Conservation (phyloP, 2,797 vertebrate genomes). For the Hoplostethus mediterraneus region DNA sequence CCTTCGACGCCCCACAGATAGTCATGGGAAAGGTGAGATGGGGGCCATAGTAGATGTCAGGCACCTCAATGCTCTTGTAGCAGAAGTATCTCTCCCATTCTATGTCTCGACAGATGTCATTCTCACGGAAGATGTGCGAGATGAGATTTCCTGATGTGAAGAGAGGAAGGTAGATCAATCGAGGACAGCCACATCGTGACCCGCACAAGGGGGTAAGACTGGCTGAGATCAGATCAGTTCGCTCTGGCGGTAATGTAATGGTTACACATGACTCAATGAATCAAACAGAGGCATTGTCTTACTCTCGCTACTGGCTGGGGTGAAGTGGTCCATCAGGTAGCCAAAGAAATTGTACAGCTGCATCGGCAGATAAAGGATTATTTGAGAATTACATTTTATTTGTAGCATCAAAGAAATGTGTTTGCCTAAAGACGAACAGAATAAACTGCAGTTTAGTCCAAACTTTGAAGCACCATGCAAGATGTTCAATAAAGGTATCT, state of each 20-base stretch:
- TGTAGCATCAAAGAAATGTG: too few relatives aligned
- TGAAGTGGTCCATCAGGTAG: conserved; percentile 93
- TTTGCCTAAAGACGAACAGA: too few relatives aligned
- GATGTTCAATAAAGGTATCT: too few relatives aligned
- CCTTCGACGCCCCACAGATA: conserved; percentile 85
- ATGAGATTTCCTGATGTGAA: conserved; percentile 88
- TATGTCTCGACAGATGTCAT: conserved; percentile 79
- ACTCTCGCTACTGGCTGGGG: conserved; percentile 89
- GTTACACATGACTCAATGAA: background rate
- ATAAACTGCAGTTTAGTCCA: background rate
- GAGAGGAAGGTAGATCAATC: background rate
- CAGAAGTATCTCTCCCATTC: conserved; percentile 86
- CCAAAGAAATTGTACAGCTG: conserved; percentile 94
- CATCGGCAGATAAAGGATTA: conserved; percentile 4
- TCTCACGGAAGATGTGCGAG: conserved; percentile 88
- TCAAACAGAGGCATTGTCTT: conserved; percentile 67
- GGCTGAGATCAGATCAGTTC: background rate
- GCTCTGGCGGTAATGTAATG: conserved; percentile 12
- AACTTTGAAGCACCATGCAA: background rate
- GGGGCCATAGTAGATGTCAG: conserved; percentile 87
- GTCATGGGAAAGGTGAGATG: conserved; percentile 91
- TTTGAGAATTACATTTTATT: background rate
- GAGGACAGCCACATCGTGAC: background rate
- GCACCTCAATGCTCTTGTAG: conserved; percentile 88
- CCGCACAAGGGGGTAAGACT: background rate